Conservation (phyloP, 2,888 invertebrate genomes). For the Caprella mutica region DNA sequence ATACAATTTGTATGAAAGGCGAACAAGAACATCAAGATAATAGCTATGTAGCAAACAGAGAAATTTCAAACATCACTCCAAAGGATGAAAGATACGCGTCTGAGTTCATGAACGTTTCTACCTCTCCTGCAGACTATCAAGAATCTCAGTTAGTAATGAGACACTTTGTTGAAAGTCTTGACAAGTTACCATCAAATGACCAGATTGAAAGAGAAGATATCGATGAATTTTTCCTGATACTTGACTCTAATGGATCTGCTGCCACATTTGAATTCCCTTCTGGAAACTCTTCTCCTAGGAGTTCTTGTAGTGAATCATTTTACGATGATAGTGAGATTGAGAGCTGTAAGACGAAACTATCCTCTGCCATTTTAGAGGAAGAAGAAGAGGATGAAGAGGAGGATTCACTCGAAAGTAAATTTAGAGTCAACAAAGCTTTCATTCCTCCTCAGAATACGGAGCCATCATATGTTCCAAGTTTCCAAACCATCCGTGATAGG, state of each 20-base stretch:
- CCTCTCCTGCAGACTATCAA: conserved; percentile 29
- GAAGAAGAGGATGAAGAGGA: too few species aligned
- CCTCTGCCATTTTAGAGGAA: too few species aligned
- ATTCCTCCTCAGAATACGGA: too few species aligned
- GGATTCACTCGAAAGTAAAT: too few species aligned
- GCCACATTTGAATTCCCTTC: conserved; percentile 20
- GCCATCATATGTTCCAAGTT: too few species aligned
- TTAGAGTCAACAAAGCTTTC: too few species aligned
- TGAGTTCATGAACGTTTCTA: conserved; percentile 15
- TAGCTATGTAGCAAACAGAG: not conserved
- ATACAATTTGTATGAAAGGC: not conserved
- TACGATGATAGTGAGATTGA: conserved; percentile 6
- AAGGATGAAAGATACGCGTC: too few species aligned
- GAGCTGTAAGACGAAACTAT: not conserved
- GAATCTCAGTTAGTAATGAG: conserved; percentile 29
- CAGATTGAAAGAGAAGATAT: conserved; percentile 23
- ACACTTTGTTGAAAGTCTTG: conserved; percentile 26
- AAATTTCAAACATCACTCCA: conserved; percentile 6
- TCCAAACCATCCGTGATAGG: too few species aligned
- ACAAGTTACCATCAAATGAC: conserved; percentile 15
- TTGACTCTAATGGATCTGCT: conserved; percentile 26
- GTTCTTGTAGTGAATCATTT: conserved; percentile 1
- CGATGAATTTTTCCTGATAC: conserved; percentile 31
- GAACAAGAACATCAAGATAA: not conserved
- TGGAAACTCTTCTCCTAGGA: conserved; percentile 12